Percentiles rank a stretch among this genome's conserved stretches.
Evolutionary conservation across 1,140 invertebrate genomes (phyloP).

Genomic region (Macrosteles quadrilineatus): DNA sequence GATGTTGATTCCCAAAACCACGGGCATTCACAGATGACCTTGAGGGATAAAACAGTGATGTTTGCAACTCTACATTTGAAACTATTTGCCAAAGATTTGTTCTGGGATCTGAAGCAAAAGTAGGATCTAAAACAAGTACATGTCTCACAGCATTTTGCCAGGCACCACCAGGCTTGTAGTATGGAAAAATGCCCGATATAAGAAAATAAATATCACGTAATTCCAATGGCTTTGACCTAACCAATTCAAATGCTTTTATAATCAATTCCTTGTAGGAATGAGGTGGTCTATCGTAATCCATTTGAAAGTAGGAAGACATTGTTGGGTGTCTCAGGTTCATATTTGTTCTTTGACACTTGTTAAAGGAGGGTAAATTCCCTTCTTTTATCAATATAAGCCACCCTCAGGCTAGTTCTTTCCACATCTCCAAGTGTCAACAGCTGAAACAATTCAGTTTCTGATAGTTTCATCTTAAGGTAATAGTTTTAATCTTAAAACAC

Average conservation of each 20-base stretch:
- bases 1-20: too few species aligned
- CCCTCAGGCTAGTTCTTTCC: background rate
- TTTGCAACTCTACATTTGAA: background rate
- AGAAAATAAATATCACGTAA: slow-evolving; percentile 8
- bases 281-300: background rate
- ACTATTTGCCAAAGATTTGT: slow-evolving; percentile 9
- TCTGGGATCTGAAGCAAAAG: background rate
- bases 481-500: too few species aligned
- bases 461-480: too few species aligned
- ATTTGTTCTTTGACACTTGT: background rate
- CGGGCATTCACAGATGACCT: too few species aligned
- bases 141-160: slow-evolving; percentile 6
- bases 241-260: background rate
- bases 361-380: background rate
- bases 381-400: background rate
- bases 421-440: background rate
- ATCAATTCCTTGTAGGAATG: slow-evolving; percentile 9
- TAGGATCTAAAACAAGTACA: background rate
- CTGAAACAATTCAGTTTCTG: slow-evolving; percentile 11
- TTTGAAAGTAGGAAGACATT: background rate
- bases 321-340: background rate
- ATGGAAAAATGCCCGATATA: background rate
- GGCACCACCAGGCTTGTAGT: background rate
- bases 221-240: slow-evolving; percentile 1
- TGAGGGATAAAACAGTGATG: too few species aligned